These are phyloP conservation scores for Cladopsammia gracilis DNA, from an alignment of 64 coral and sea anemone species.

Conservation along the genomic window DNA sequence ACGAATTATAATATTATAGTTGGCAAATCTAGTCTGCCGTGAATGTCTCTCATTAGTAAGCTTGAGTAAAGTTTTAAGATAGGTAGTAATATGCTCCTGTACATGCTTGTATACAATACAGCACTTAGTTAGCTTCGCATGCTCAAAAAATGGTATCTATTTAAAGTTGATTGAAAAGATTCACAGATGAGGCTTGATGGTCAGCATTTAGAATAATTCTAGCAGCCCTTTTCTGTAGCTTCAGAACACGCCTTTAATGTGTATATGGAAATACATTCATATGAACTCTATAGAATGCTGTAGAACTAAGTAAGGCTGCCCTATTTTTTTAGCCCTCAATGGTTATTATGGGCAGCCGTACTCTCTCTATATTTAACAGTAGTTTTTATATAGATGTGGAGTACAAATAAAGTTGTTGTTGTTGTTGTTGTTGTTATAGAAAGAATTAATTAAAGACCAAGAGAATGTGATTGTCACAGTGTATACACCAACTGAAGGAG, in stretches of 20 bases:
- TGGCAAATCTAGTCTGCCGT: background rate
- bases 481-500: no score
- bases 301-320: no score
- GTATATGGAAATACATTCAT: background rate
- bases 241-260: background rate
- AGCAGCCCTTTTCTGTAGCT: background rate
- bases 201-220: background rate
- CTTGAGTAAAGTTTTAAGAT: background rate
- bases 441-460: no score
- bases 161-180: background rate
- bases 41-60: background rate
- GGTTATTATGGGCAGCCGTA: no score
- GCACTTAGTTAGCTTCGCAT: background rate
- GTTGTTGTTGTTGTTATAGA: no score
- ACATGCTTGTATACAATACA: background rate
- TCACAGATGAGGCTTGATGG: background rate
- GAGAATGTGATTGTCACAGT: no score
- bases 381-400: no score
- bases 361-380: no score
- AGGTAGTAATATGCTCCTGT: background rate
- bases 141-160: background rate
- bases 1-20: no score
- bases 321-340: no score
- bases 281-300: no score
- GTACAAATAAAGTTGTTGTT: no score